phyloP scores from a whole-genome alignment of 2,113 vertebrate species.

The Meles meles region DNA sequence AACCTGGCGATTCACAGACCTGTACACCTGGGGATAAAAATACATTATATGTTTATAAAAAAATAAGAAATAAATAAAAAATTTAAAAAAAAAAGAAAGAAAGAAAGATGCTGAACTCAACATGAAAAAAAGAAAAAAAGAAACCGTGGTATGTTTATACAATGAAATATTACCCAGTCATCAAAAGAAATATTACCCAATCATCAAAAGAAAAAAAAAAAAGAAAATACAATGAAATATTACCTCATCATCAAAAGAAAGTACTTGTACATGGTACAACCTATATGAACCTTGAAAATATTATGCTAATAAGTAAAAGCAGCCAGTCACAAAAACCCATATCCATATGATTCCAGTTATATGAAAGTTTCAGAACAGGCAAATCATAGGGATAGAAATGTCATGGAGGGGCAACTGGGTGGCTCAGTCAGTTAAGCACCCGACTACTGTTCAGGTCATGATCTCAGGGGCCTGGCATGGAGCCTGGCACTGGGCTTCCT shows the following conservation, averaged over 20 bases:
- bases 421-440: not conserved
- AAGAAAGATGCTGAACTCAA: too few species aligned
- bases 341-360: not conserved
- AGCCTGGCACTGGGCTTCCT: too few species aligned
- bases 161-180: not conserved
- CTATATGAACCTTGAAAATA: not conserved
- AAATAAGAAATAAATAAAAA: too few species aligned
- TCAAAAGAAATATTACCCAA: not conserved
- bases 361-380: not conserved
- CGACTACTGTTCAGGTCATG: not conserved
- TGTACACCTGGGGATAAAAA: too few species aligned
- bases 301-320: not conserved
- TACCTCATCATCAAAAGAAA: not conserved
- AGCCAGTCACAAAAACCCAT: not conserved
- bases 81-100: too few species aligned
- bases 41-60: too few species aligned
- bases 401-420: not conserved
- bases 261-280: too few species aligned
- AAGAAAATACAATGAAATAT: not conserved
- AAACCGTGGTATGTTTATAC: not conserved
- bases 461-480: not conserved
- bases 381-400: not conserved
- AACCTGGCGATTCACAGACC: too few species aligned
- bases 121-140: too few species aligned
- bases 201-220: not conserved